These are phyloP conservation scores for Scolopax bukidnonensis DNA, from an alignment of 2,797 vertebrate genomes.

Conservation along the genomic window DNA sequence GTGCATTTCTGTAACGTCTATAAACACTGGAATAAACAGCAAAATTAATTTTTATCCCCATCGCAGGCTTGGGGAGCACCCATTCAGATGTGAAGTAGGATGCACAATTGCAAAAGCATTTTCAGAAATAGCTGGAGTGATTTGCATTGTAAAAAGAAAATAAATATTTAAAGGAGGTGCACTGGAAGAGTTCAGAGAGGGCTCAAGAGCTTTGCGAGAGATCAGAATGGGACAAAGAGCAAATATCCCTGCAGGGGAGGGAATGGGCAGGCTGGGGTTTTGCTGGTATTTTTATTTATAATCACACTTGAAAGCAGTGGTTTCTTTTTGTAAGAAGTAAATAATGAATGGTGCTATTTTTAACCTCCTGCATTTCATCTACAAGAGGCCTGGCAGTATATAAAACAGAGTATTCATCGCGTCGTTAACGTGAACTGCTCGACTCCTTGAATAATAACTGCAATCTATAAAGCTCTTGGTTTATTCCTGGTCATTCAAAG, in stretches of 20 bases:
- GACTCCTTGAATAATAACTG: background rate
- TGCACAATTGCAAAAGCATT: background rate
- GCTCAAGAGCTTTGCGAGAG: background rate
- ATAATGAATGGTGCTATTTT: constrained; percentile 58
- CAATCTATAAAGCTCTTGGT: background rate
- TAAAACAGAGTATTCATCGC: background rate
- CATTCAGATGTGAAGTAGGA: background rate
- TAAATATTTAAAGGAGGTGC: background rate
- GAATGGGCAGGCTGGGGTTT: background rate
- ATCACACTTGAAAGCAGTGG: constrained; percentile 21
- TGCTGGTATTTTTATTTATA: constrained; percentile 26
- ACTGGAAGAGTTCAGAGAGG: background rate
- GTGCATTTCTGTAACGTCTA: background rate
- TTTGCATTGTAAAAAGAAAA: background rate
- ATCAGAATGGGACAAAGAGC: constrained; percentile 12
- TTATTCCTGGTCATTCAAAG: background rate
- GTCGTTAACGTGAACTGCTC: background rate
- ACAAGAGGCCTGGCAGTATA: background rate
- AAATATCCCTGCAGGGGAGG: background rate
- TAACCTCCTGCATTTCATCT: constrained; percentile 41
- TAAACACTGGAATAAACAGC: background rate
- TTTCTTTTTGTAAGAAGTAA: constrained; percentile 28
- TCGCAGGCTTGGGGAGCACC: background rate
- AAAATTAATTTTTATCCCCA: background rate
- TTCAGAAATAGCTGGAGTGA: background rate